phyloP scores from a whole-genome alignment of 2,113 vertebrate species.

The Atractosteus spatula region DNA sequence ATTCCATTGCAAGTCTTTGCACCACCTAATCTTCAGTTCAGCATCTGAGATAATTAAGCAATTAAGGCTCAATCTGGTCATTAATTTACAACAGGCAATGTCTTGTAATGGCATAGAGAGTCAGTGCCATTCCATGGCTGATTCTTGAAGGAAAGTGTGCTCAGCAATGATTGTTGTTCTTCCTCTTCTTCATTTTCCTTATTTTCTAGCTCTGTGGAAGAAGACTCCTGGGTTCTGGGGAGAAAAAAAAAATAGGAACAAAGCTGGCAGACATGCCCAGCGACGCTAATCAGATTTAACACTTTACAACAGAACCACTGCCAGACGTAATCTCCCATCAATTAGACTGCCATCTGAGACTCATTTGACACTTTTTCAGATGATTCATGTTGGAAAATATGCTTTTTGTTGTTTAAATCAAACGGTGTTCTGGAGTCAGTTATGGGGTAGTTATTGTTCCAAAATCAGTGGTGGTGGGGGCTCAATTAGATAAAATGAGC shows the following conservation, averaged over 20 bases:
- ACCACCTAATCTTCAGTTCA: too few species aligned
- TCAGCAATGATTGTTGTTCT: background rate
- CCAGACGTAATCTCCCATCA: slow-evolving; percentile 51
- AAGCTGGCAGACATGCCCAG: slow-evolving; percentile 8
- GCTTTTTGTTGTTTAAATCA: slow-evolving; percentile 48
- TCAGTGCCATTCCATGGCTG: too few species aligned
- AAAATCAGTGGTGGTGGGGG: slow-evolving; percentile 51
- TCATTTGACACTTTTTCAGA: slow-evolving; percentile 54
- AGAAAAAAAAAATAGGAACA: background rate
- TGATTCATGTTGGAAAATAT: slow-evolving; percentile 67
- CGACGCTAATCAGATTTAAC: slow-evolving; percentile 50
- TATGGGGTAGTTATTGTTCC: slow-evolving; percentile 39
- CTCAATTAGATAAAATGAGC: background rate
- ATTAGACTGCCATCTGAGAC: slow-evolving; percentile 53
- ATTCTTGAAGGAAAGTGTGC: too few species aligned
- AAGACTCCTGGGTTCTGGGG: background rate
- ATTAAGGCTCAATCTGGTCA: too few species aligned
- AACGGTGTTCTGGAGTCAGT: slow-evolving; percentile 48
- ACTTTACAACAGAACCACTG: slow-evolving; percentile 40
- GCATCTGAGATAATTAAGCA: too few species aligned
- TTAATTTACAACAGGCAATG: too few species aligned
- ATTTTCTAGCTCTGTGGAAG: background rate
- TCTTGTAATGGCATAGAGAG: too few species aligned
- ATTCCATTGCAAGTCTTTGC: too few species aligned
- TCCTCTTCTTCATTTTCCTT: background rate